Evolutionary conservation across 2,113 vertebrate species (phyloP), one percentile per base, ranked within the genome.

Genomic region (Choloepus hoffmanni): DNA sequence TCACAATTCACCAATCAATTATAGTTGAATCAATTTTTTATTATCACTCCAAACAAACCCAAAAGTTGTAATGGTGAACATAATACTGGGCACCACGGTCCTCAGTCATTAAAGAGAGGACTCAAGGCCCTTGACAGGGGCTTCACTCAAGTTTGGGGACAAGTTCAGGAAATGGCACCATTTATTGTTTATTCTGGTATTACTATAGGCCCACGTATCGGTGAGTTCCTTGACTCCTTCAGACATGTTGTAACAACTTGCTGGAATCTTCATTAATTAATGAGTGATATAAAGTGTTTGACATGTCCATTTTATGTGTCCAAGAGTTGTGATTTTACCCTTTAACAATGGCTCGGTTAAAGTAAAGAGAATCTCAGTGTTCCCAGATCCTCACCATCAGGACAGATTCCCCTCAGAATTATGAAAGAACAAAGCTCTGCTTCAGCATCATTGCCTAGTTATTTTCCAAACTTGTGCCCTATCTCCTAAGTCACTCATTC

Each of bases 201-300:
- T 74, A 33, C 63, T n/a, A 19, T 70, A 4, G 65, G 33, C 53
- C 19, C 30, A 6, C n/a, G 5, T 30, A 85, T 68, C n/a, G 90
- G 28, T 28, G 30, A n/a, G 11, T 60, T 78, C 55, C 74, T 95
- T 92, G 65, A 78, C 28, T 83, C 40, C 77, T 85, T 86, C 48
- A 95, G 93, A 68, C 24, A 19, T 72, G 16, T 58, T 58, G 28
- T 89, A 76, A 73, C n/a, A 83, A 70, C n/a, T 86, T 89, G 10
- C 79, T 48, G 15, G 33, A 82, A 82, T 68, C n/a, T 84, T 89
- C 21, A 62, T 84, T 83, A 70, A 70, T 68, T 89, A 85, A 14
- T 74, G 21, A 94, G 33, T 23, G 55, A 85, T 33, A 83, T 81
- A 53, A 92, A 68, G 70, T 33, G 18, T 74, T 93, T 82, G 55